Conservation (phyloP, 2,888 invertebrate genomes). For the Hydraecia micacea region DNA sequence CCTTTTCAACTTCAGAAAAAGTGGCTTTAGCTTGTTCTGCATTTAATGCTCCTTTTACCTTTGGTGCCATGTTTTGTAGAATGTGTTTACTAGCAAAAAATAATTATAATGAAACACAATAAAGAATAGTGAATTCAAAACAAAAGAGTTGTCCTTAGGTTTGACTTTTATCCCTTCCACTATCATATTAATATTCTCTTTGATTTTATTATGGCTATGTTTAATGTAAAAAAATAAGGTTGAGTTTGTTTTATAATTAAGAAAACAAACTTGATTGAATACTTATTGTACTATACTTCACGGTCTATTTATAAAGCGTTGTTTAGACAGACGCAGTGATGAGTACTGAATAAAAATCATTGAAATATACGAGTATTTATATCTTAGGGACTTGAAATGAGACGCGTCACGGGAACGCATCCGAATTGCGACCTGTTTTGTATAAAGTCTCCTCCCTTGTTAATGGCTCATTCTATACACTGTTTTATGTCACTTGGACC, state of each 20-base stretch:
- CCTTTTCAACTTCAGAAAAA: slow-evolving; percentile 93
- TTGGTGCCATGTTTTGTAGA: slow-evolving; percentile 81
- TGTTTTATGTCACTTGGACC: not conserved
- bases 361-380: not conserved
- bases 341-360: not conserved
- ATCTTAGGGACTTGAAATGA: not conserved
- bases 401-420: not conserved
- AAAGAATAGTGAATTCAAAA: slow-evolving; percentile 15
- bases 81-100: slow-evolving; percentile 21
- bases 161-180: slow-evolving; percentile 16
- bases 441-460: not conserved
- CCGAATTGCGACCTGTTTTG: not conserved
- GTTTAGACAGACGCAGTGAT: not conserved
- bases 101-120: slow-evolving; percentile 22
- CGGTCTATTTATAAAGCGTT: not conserved
- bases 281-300: not conserved
- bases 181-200: not conserved
- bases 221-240: not conserved
- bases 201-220: not conserved
- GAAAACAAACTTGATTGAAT: not conserved
- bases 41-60: slow-evolving; percentile 74
- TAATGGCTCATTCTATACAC: not conserved
- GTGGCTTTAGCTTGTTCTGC: slow-evolving; percentile 74
- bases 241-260: not conserved
- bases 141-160: slow-evolving; percentile 8